Base-by-base conservation (phyloP, 1,140 invertebrate genomes). In the Procambarus virginalis region DNA sequence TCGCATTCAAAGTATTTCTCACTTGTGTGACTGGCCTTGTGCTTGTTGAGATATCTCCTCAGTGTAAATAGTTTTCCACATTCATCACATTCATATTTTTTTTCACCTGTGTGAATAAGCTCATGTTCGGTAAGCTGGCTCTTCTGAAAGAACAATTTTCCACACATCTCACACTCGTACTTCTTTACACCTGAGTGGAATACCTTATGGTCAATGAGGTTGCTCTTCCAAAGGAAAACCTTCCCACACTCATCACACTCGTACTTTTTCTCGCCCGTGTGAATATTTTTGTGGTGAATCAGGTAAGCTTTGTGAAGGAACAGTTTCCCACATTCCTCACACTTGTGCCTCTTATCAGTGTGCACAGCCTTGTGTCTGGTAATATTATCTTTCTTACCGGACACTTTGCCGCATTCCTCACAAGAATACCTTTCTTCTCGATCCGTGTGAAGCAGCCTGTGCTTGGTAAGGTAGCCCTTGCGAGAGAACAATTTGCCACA, bases 401-500 rank as follows among this genome's bases (percentile, higher is more conserved):
- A 81, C 14, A 20, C 9, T 60, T 81, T 81, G 22, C 60, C 79
- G 14, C 79, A 81, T 12, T 60, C 55, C 10, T 58, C 79, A 34
- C 79, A 81, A 3, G 20, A 10, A 14, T 81, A 81, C n/a, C 34
- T 60, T 14, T 60, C 51, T 8, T n/a, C n/a, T 1, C 12, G 51
- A 34, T 49, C 79, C 10, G 51, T 81, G 48, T 81, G 79, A 34
- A 81, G 58, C 5, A 81, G 79, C 5, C 12, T 2, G 45, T 81
- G 79, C 22, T 58, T 81, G 6, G 9, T 58, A 2, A 81, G 79
- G 22, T 49, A 55, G 20, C 60, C 12, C 79, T 81, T 81, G 20
- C 49, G 49, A 60, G 22, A 55, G 51, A 81, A 81, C 79, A 60
- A 22, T 60, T 81, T 81, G 20, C 79, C 79, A 17, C 79, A 81